phyloP scores from a whole-genome alignment of 2,113 vertebrate species.

The Elaphurus davidianus region DNA sequence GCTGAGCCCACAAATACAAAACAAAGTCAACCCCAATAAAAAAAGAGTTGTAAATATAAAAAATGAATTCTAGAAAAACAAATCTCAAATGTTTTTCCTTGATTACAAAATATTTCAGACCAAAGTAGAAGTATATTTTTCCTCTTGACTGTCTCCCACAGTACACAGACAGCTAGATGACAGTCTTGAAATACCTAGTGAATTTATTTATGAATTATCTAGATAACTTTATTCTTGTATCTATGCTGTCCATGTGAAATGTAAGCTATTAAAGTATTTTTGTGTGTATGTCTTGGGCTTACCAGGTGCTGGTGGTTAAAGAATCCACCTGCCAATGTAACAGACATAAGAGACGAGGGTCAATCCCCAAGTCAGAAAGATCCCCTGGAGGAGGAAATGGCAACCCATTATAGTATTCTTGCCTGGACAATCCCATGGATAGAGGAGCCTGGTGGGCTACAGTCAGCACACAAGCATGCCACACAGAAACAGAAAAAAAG shows the following conservation, averaged over 20 bases:
- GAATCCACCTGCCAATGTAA: neutral
- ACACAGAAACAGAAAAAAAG: neutral
- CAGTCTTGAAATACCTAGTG: neutral
- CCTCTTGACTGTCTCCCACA: neutral
- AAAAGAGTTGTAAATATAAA: neutral
- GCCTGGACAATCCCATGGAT: neutral
- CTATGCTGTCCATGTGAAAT: neutral
- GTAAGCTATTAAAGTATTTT: neutral
- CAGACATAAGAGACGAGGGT: neutral
- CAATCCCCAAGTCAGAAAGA: neutral
- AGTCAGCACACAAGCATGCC: neutral
- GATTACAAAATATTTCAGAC: slow-evolving; percentile 20
- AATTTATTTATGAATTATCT: neutral
- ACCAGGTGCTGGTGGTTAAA: neutral
- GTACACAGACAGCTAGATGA: neutral
- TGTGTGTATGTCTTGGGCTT: neutral
- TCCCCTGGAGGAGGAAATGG: neutral
- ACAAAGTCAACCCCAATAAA: neutral
- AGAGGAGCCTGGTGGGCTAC: neutral
- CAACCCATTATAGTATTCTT: neutral
- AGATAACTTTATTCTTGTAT: neutral
- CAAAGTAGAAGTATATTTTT: neutral
- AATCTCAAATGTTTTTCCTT: neutral
- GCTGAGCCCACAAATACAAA: neutral
- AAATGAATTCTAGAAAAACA: neutral